These are phyloP conservation scores for Typhlomys cinereus DNA, from an alignment of 2,113 vertebrate genomes.

Conservation along the genomic window DNA sequence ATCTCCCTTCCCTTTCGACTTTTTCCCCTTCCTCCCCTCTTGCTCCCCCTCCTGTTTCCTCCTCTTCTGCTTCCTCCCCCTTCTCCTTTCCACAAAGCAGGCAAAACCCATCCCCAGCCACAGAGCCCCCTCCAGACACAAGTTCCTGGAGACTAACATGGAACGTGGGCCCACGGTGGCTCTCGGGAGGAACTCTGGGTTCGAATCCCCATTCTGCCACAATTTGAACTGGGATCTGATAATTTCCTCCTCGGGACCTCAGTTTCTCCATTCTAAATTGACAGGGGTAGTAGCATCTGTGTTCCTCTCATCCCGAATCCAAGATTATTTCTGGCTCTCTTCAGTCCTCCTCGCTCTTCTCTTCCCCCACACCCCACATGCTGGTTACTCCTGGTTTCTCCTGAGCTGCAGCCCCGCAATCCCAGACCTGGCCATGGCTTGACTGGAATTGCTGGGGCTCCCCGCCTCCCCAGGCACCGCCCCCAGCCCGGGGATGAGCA, in stretches of 20 bases:
- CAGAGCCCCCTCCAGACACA: background rate
- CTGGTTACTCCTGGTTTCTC: background rate
- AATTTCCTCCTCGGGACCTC: too few relatives aligned
- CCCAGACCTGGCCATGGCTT: background rate
- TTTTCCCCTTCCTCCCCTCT: background rate
- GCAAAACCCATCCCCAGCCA: background rate
- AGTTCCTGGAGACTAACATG: background rate
- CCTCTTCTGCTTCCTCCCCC: background rate
- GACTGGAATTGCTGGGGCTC: background rate
- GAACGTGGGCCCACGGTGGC: background rate
- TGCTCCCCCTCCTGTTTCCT: background rate
- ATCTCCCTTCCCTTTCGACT: accelerated
- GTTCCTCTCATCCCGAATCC: background rate
- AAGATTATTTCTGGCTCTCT: background rate
- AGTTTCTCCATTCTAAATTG: background rate
- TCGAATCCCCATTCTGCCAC: background rate
- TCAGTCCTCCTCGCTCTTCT: background rate
- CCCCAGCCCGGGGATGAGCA: background rate
- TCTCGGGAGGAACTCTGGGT: background rate
- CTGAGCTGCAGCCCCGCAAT: background rate
- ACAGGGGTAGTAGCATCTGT: accelerated
- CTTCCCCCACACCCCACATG: background rate
- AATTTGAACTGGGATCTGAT: too few relatives aligned
- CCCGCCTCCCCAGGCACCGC: background rate
- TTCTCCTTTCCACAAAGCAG: background rate